Percentiles rank a stretch among this genome's conserved stretches.
phyloP scores from a whole-genome alignment of 1,140 invertebrate genomes.

The Arctopsyche grandis region DNA sequence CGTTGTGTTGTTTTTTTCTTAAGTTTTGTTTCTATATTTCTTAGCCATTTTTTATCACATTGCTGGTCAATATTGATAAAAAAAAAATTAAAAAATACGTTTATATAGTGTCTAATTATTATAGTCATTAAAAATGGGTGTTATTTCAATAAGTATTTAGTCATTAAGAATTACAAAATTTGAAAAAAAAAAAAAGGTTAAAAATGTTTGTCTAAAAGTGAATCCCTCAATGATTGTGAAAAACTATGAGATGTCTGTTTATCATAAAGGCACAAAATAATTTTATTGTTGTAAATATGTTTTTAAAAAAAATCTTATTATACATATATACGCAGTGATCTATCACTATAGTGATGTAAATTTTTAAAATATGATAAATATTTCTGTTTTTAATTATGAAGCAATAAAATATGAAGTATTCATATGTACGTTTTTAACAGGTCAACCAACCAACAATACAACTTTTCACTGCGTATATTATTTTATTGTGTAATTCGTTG shows the following conservation, averaged over 20 bases:
- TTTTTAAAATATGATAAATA: no score
- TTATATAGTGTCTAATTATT: conserved; percentile 15
- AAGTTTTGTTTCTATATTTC: conserved; percentile 36
- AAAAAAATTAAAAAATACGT: conserved; percentile 29
- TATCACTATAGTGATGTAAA: neutral
- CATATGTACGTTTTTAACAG: neutral
- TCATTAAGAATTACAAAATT: conserved; percentile 22
- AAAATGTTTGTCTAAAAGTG: neutral
- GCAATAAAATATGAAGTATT: no score
- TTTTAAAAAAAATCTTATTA: neutral
- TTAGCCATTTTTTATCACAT: conserved; percentile 50
- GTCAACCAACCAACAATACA: neutral
- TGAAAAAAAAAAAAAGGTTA: neutral
- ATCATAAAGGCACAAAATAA: conserved; percentile 40
- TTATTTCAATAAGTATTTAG: conserved; percentile 31
- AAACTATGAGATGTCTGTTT: conserved; percentile 14
- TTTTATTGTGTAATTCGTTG: neutral
- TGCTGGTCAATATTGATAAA: conserved; percentile 55
- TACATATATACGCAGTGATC: neutral
- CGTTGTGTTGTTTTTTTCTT: neutral
- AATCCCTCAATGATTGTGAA: conserved; percentile 3
- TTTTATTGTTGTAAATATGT: conserved; percentile 16
- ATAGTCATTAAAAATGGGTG: conserved; percentile 28
- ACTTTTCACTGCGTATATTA: neutral
- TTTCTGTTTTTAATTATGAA: no score